These are phyloP conservation scores for Pachymerium ferrugineum DNA, from an alignment of 2,888 invertebrate genomes.

Conservation along the genomic window DNA sequence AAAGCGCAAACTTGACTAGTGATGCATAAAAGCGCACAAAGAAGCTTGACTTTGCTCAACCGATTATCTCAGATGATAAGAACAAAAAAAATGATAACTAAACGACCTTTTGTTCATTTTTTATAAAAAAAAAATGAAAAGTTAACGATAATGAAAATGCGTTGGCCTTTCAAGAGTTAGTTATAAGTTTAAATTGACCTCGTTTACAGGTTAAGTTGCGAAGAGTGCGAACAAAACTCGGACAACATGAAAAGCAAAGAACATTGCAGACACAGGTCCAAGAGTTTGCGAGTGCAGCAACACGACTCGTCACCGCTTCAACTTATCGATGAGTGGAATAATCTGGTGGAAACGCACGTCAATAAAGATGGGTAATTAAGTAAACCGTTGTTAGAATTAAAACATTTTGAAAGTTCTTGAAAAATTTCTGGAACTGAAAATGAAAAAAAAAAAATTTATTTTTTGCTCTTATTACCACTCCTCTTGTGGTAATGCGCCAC, in stretches of 20 bases:
- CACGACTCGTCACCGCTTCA: background rate
- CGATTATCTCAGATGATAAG: background rate
- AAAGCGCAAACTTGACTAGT: background rate
- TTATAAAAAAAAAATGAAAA: no score
- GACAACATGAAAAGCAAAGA: background rate
- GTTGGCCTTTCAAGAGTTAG: no score
- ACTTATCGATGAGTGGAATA: slow-evolving; percentile 12
- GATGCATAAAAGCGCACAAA: background rate
- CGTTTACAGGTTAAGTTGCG: background rate
- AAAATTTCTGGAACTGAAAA: no score
- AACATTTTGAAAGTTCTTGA: no score
- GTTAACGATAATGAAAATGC: no score
- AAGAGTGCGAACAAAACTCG: background rate
- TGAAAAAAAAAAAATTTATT: background rate
- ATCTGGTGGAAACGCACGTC: background rate
- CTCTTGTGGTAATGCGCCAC: background rate
- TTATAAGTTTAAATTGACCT: no score
- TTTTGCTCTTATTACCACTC: background rate
- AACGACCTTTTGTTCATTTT: background rate
- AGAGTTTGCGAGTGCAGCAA: background rate
- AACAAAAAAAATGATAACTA: background rate
- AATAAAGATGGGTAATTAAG: background rate
- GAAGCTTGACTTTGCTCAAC: background rate
- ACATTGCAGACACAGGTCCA: background rate
- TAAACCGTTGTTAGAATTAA: background rate